A percentile compares a stretch with the other conserved stretches of the same genome.
Evolutionary conservation across 2,888 invertebrate species (phyloP).

Genomic region (Drosophila meridiana): DNA sequence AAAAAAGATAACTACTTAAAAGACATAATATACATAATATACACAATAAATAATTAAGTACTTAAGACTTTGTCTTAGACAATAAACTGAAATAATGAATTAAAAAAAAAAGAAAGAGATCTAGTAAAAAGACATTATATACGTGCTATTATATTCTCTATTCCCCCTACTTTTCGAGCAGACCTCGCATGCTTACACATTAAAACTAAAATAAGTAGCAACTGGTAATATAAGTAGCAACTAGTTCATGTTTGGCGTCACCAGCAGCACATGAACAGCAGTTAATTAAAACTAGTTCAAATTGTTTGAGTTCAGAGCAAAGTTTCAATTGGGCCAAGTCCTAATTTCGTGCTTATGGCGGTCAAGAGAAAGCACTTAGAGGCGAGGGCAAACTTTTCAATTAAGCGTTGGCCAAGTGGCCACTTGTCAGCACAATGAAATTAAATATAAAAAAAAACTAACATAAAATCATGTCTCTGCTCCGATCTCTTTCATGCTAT

Average conservation of each 20-base stretch:
- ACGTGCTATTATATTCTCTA: too few species aligned
- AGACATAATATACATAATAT: too few species aligned
- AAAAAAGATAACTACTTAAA: too few species aligned
- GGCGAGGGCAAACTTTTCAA: constrained; percentile 31
- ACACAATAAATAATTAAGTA: too few species aligned
- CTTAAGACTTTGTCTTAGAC: too few species aligned
- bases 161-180: neutral
- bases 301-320: constrained; percentile 46
- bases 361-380: constrained; percentile 31
- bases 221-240: constrained; percentile 4
- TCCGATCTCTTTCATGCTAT: constrained; percentile 50
- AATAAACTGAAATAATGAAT: too few species aligned
- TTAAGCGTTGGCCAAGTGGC: constrained; percentile 28
- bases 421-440: constrained; percentile 26
- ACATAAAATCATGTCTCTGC: neutral
- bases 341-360: constrained; percentile 17
- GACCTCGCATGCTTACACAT: neutral
- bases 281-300: constrained; percentile 60
- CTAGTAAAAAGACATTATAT: too few species aligned
- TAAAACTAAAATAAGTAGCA: constrained; percentile 5
- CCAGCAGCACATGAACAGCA: constrained; percentile 8
- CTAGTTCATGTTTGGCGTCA: neutral
- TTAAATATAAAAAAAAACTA: neutral
- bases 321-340: constrained; percentile 43
- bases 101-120: too few species aligned